These are phyloP conservation scores for Augochlorella aurata DNA, from an alignment of 2,888 invertebrate genomes.

Conservation along the genomic window DNA sequence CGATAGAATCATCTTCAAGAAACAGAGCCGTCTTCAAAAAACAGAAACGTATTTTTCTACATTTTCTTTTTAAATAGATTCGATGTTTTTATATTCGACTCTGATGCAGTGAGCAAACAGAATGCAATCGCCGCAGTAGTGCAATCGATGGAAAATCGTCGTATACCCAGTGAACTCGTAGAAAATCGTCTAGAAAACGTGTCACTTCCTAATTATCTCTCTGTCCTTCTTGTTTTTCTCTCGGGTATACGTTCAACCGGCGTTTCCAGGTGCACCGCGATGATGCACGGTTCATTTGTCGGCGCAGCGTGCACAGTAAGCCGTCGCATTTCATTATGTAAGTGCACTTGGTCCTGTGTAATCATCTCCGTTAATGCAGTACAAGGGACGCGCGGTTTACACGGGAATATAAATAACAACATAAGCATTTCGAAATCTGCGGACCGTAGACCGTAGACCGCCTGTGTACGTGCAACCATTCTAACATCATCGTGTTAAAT, in stretches of 20 bases:
- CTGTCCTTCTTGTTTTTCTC: not conserved
- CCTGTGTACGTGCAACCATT: slow-evolving; percentile 30
- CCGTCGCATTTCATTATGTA: slow-evolving; percentile 47
- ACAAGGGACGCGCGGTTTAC: slow-evolving; percentile 38
- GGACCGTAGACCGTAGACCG: not conserved
- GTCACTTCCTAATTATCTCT: not conserved
- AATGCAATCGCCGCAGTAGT: not conserved
- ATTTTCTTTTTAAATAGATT: too few species aligned
- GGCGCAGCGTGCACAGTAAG: slow-evolving; percentile 16
- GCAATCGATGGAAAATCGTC: not conserved
- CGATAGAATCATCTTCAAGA: too few species aligned
- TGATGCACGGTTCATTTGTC: slow-evolving; percentile 24
- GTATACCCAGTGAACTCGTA: not conserved
- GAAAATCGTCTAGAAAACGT: not conserved
- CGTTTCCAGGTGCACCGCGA: not conserved
- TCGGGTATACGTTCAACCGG: not conserved
- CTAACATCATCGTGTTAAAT: slow-evolving; percentile 38
- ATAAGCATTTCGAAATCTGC: slow-evolving; percentile 30
- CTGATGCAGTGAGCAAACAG: too few species aligned
- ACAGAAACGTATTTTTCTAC: too few species aligned
- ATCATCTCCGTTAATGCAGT: slow-evolving; percentile 40
- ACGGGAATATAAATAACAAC: slow-evolving; percentile 53
- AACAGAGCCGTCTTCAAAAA: too few species aligned
- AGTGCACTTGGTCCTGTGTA: slow-evolving; percentile 47
- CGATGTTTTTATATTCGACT: too few species aligned